Base-by-base conservation (phyloP, 2,888 invertebrate genomes). In the Eilema sororculum region DNA sequence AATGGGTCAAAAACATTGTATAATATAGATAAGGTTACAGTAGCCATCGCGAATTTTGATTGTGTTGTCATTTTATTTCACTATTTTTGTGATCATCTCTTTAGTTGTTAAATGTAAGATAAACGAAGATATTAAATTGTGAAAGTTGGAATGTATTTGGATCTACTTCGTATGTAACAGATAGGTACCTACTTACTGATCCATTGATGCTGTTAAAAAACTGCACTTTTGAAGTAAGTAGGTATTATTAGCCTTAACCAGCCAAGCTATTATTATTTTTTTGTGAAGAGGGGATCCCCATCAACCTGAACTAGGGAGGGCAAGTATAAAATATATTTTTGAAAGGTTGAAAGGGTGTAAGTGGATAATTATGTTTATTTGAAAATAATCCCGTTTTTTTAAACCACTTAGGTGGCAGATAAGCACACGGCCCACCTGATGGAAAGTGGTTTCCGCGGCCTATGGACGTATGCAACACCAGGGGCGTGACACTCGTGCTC, bases 31-130 rank as follows among this genome's bases (percentile, higher is more conserved):
- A 52, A 2, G n/a, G n/a, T 52, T 52, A n/a, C 3, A 9, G 52
- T 52, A 52, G n/a, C 52, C 52, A n/a, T 52, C n/a, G n/a, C 52
- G 52, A 52, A 52, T 52, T 52, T 52, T 52, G 52, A 52, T 20
- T 20, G n/a, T 52, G 6, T n/a, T 52, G 6, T n/a, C 20, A 20
- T 6, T 46, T 52, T n/a, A 52, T 52, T 52, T n/a, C 2, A 0
- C n/a, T 52, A 41, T 41, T 41, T 13, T 9, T 52, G 52, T 52
- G 52, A n/a, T 52, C 9, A n/a, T 9, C n/a, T 52, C 52, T 3
- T n/a, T 8, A 46, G 20, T 5, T 20, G 20, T 1, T 20, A 46
- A 6, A 20, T 46, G 5, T 6, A 46, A 5, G 20, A 6, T 5
- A 46, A 46, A 46, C 1, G 6, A 46, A 4, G 20, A 46, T 20